A percentile compares a stretch with the other conserved stretches of the same genome.
phyloP scores from a whole-genome alignment of 1,140 invertebrate species.

The Drosophila prosaltans region DNA sequence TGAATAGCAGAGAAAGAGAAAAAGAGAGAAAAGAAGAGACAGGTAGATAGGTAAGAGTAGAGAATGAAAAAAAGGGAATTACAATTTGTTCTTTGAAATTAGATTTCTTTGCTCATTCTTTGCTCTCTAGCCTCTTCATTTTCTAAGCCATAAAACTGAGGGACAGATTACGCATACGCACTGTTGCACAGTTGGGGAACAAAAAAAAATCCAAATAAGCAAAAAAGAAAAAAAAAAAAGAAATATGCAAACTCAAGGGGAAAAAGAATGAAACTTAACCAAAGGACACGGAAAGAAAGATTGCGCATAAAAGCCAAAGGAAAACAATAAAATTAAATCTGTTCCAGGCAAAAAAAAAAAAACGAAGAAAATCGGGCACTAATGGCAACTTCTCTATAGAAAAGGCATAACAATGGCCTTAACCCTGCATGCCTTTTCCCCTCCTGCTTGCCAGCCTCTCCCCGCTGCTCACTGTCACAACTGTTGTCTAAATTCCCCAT shows the following conservation, averaged over 20 bases:
- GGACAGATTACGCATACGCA: slow-evolving; percentile 75
- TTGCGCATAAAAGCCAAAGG: slow-evolving; percentile 61
- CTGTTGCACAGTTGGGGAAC: slow-evolving; percentile 72
- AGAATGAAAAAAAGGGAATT: neutral
- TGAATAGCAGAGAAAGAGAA: slow-evolving; percentile 42
- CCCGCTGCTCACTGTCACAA: neutral
- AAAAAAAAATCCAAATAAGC: slow-evolving; percentile 45
- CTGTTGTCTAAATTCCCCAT: slow-evolving; percentile 49
- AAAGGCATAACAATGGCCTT: slow-evolving; percentile 67
- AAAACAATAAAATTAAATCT: slow-evolving; percentile 83
- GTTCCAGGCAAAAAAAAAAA: slow-evolving; percentile 38
- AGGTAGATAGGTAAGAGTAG: slow-evolving; percentile 33
- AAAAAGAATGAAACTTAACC: slow-evolving; percentile 43
- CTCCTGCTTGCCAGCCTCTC: neutral
- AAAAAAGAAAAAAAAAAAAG: slow-evolving; percentile 51
- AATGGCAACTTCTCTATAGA: slow-evolving; percentile 74
- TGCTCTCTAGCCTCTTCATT: slow-evolving; percentile 36
- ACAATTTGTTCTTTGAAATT: slow-evolving; percentile 27
- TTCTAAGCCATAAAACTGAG: slow-evolving; percentile 72
- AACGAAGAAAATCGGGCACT: slow-evolving; percentile 36
- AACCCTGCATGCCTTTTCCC: slow-evolving; percentile 45
- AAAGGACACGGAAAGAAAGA: slow-evolving; percentile 52
- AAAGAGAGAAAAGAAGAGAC: slow-evolving; percentile 21
- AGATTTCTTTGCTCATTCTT: slow-evolving; percentile 19
- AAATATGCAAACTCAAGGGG: slow-evolving; percentile 27